Evolutionary conservation across 2,797 vertebrate species (phyloP), one percentile per base, ranked within the genome.

Genomic region (Hyperoplus lanceolatus): DNA sequence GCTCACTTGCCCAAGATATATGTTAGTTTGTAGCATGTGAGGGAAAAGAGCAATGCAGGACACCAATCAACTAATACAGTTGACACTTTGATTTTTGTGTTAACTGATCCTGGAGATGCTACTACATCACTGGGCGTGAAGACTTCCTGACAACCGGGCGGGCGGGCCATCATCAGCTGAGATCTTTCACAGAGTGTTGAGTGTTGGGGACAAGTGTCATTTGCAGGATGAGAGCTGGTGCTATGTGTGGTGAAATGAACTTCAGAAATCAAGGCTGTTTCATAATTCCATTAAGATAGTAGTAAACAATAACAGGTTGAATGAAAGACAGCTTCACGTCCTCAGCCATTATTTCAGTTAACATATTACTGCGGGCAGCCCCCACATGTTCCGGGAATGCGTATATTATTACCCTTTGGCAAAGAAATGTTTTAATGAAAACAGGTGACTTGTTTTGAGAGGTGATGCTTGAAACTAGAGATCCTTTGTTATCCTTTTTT

Each of bases 151-250:
- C 81, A 71, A 54, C 41, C 45, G 67, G 62, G 79, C 81, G 79
- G 80, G 83, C 29, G 46, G 66, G 46, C 74, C 75, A 36, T 68
- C 69, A 71, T 48, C 56, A 45, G 4, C 69, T 83, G 45, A 77
- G 69, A 88, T 77, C 75, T 73, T 77, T 85, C 80, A 83, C 77
- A 69, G 73, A 79, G 76, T 89, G 89, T 80, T 72, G 77, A 82
- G 58, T 43, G 57, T 12, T 29, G 8, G 55, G 85, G 86, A 86
- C 75, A 85, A 75, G 77, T 81, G 78, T 70, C 81, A 85, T 84
- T 83, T 87, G 68, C 73, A 84, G 83, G 65, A 64, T 53, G 54
- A 75, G 65, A 15, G 3, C 41, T 2, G 56, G 42, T 76, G 68
- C 61, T 67, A 53, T 67, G 36, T 54, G 29, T 50, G 39, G n/a